Percentiles rank a stretch among this genome's conserved stretches.
Evolutionary conservation across 2,888 invertebrate species (phyloP).

Genomic region (Drosophila melanosoma): DNA sequence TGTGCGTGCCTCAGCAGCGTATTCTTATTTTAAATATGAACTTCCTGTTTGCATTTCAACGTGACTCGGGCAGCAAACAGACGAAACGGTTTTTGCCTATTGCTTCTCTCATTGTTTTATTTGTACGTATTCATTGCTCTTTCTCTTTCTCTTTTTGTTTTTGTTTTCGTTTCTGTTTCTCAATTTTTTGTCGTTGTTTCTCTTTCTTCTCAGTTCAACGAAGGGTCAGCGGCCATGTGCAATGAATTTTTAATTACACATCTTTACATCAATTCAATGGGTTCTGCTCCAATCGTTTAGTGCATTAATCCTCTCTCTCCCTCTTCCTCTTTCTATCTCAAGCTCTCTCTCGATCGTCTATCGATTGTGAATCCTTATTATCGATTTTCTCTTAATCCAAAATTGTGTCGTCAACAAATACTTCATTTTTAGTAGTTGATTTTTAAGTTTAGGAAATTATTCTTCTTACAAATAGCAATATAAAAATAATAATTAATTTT

Average conservation of each 20-base stretch:
- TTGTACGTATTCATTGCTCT: constrained; percentile 6
- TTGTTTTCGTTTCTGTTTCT: constrained; percentile 9
- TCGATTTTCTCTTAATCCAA: not conserved
- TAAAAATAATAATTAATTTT: not conserved
- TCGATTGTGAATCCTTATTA: not conserved
- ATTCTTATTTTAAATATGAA: constrained; percentile 70
- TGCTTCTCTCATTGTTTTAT: not conserved
- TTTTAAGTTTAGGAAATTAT: not conserved
- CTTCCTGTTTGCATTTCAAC: constrained; percentile 68
- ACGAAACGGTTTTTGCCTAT: constrained; percentile 42
- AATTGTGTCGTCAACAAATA: not conserved
- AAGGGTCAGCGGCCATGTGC: constrained; percentile 41
- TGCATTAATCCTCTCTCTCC: not conserved
- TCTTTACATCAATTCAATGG: constrained; percentile 61
- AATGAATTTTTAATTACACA: constrained; percentile 63
- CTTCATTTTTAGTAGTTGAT: not conserved
- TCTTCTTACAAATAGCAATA: not conserved
- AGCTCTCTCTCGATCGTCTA: not conserved
- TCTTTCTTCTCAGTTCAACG: constrained; percentile 19
- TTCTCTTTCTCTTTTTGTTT: not conserved
- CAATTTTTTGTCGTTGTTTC: not conserved
- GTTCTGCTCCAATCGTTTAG: constrained; percentile 27
- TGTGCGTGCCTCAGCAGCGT: constrained; percentile 40
- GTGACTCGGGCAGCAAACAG: constrained; percentile 37
- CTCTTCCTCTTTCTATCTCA: fast-evolving